These are phyloP conservation scores for Austrofundulus limnaeus DNA, from an alignment of 2,113 vertebrate genomes.

Conservation along the genomic window DNA sequence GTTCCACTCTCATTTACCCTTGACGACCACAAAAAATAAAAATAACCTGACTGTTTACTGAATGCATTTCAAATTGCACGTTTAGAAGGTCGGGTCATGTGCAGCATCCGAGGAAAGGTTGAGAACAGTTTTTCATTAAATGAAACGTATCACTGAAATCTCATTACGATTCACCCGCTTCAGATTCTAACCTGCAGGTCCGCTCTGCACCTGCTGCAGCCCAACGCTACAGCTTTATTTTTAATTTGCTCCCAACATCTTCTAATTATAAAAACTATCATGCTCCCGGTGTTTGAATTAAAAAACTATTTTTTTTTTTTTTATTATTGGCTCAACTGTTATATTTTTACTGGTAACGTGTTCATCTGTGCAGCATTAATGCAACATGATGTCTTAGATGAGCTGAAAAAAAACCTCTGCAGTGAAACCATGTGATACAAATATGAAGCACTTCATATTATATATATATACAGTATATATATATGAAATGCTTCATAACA, in stretches of 20 bases:
- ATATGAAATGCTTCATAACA: constrained; percentile 1
- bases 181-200: constrained; percentile 4
- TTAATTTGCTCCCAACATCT: neutral
- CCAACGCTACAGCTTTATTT: neutral
- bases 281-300: neutral
- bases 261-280: neutral
- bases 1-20: neutral
- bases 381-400: neutral
- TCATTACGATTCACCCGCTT: constrained; percentile 19
- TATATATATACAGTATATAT: no score
- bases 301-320: neutral
- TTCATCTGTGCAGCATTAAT: neutral
- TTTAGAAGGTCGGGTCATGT: constrained; percentile 32
- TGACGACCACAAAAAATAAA: constrained; percentile 16
- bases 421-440: neutral
- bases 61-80: constrained; percentile 21
- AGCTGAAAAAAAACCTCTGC: neutral
- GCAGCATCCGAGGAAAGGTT: neutral
- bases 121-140: constrained; percentile 17
- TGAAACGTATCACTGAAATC: constrained; percentile 20
- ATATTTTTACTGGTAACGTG: constrained; percentile 10
- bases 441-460: constrained; percentile 4
- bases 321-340: neutral
- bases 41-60: constrained; percentile 1
- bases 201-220: constrained; percentile 4